Evolutionary conservation across 1,140 invertebrate species (phyloP), one percentile per base, ranked within the genome.

Genomic region (Tetragnatha versicolor): DNA sequence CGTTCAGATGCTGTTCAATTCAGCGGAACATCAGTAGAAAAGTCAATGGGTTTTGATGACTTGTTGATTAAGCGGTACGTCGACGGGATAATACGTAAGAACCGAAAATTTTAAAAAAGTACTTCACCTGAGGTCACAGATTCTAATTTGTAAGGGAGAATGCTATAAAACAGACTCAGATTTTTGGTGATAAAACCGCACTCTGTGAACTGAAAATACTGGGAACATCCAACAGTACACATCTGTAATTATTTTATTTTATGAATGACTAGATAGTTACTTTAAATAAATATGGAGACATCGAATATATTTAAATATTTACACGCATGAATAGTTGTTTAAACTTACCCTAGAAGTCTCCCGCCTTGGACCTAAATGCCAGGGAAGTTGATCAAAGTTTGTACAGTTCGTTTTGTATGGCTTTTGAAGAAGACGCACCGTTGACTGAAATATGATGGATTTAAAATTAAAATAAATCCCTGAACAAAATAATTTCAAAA

Each of bases 341-440:
- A 42, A 25, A 42, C 22, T 68, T 45, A 68, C 76, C 25, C 76
- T 42, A 3, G 65, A 78, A 22, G 65, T 78, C 4, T 33, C 12
- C 35, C 65, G 42, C 33, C 60, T 45, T 68, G 0, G 9, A 22
- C 20, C 29, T 14, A 31, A 39, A 1, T 78, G 60, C 76, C 76
- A 68, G 0, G 73, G 73, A 17, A 76, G 31, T 33, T 39, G 39
- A 1, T 7, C 6, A 14, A 53, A 76, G 31, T 76, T n/a, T 37
- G 73, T 76, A n/a, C 73, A 76, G 60, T 76, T 76, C 2, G 73
- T 76, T 22, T 76, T 76, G 35, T 76, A 76, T 7, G 73, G 73
- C 2, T 51, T 14, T 2, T 58, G 73, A 1, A 76, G 10, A 12
- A 76, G 12, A 0, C 37, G n/a, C 10, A 65, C 14, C 0, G 73